Evolutionary conservation across 2,113 vertebrate genomes (phyloP).

Genomic region (Hyperopisus bebe): DNA sequence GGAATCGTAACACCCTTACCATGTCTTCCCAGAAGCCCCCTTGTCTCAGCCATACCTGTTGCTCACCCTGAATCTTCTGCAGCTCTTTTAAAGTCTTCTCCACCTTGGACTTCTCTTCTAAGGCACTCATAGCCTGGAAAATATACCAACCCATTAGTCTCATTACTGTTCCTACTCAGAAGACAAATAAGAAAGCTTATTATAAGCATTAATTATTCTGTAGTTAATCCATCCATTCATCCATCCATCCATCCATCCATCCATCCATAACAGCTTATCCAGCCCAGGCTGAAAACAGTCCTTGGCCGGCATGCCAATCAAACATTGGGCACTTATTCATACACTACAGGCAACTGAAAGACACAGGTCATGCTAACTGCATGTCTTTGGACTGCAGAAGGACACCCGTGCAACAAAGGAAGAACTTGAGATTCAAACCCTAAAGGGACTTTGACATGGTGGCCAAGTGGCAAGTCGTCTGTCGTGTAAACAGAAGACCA

Average conservation of each 20-base stretch:
- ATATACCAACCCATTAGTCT: neutral
- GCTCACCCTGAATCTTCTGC: slow-evolving; percentile 67
- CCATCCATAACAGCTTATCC: neutral
- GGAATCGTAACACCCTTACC: neutral
- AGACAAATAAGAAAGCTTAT: neutral
- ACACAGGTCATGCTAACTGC: neutral
- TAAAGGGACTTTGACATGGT: neutral
- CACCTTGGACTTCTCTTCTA: slow-evolving; percentile 78
- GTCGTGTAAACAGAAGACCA: neutral
- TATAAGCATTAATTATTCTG: neutral
- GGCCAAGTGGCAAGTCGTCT: neutral
- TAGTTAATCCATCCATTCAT: neutral
- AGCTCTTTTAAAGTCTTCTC: slow-evolving; percentile 75
- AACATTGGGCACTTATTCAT: neutral
- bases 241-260: slow-evolving; percentile 1
- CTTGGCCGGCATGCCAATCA: neutral
- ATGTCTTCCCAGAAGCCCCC: neutral
- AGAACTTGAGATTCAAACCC: neutral
- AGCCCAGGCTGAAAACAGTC: neutral
- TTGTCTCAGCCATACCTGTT: slow-evolving; percentile 62
- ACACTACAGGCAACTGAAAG: neutral
- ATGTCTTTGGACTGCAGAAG: neutral
- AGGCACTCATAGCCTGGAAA: slow-evolving; percentile 70
- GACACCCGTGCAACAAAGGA: neutral
- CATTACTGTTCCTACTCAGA: neutral